Base-by-base conservation (phyloP, 2,888 invertebrate species). In the Leptogaster cylindrica region DNA sequence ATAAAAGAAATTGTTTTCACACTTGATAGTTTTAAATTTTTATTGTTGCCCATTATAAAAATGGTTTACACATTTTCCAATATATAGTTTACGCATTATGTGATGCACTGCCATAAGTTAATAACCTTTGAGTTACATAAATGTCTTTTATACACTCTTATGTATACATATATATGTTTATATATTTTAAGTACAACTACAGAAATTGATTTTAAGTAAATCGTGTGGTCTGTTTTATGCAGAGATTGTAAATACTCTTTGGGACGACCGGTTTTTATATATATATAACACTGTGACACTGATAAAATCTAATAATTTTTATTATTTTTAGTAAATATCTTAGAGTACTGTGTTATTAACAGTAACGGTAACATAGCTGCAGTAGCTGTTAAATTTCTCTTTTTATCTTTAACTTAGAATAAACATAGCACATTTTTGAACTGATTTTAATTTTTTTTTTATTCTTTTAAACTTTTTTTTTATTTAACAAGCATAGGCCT, bases 31-130 rank as follows among this genome's bases (percentile, higher is more conserved):
- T 46, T 46, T 46, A 12, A 25, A 46, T 46, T 61, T 61, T 61
- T 44, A 61, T 61, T 67, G 55, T 58, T 69, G 65, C 69, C 69
- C 69, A 69, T 69, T 67, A 69, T 69, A 67, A 69, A 69, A 69
- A 69, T 69, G 69, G 69, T 67, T 58, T 67, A 65, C 55, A 67
- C 67, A 69, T 28, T 39, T 44, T 58, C 44, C 44, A 44, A 61
- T 61, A 61, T 28, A 16, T 44, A 44, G n/a, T 61, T 44, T 44
- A 61, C 44, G 44, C 20, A 61, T 61, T 61, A 61, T 28, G 44
- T 61, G 61, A 44, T 61, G 28, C 44, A 44, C 61, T 44, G 33
- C 44, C 61, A 61, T 61, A 61, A 61, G 61, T 44, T 51, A 28
- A 51, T 31, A 28, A 16, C 28, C 16, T 41, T 61, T 41, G 61